Evolutionary conservation across 2,113 vertebrate genomes (phyloP).

Genomic region (human (Homo sapiens)): DNA sequence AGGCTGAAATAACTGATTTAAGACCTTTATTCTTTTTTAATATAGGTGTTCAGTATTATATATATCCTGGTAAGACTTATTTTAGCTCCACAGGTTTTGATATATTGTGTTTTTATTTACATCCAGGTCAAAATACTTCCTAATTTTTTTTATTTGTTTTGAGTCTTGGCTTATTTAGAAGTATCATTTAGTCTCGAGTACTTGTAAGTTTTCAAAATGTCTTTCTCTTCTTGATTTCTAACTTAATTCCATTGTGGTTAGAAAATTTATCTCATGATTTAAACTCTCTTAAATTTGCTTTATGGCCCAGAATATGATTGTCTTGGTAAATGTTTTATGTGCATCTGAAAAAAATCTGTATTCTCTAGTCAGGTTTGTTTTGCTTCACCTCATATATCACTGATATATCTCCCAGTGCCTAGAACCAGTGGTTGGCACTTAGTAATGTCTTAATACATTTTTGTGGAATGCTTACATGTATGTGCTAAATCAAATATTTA

Average conservation of each 20-base stretch:
- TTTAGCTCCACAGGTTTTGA: background rate
- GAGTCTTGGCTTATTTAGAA: background rate
- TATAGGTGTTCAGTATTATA: background rate
- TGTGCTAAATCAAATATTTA: constrained; percentile 14
- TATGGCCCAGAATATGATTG: background rate
- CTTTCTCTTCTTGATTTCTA: background rate
- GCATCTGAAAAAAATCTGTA: background rate
- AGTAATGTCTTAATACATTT: background rate
- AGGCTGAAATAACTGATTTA: background rate
- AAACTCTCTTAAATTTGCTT: background rate
- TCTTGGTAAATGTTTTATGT: constrained; percentile 23
- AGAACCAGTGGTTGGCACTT: background rate
- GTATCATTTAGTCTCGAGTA: constrained; percentile 1
- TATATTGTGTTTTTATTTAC: background rate
- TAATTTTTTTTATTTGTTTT: background rate
- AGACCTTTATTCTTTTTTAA: background rate
- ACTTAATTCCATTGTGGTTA: background rate
- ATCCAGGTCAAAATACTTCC: background rate
- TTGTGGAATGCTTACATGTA: background rate
- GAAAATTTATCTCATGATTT: background rate
- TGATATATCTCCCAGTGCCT: background rate
- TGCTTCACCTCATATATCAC: background rate
- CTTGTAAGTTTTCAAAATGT: constrained; percentile 10
- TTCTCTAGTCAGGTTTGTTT: background rate
- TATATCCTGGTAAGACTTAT: background rate